Evolutionary conservation across 2,888 invertebrate genomes (phyloP), one percentile per base, ranked within the genome.

Genomic region (Heliconius hortense): DNA sequence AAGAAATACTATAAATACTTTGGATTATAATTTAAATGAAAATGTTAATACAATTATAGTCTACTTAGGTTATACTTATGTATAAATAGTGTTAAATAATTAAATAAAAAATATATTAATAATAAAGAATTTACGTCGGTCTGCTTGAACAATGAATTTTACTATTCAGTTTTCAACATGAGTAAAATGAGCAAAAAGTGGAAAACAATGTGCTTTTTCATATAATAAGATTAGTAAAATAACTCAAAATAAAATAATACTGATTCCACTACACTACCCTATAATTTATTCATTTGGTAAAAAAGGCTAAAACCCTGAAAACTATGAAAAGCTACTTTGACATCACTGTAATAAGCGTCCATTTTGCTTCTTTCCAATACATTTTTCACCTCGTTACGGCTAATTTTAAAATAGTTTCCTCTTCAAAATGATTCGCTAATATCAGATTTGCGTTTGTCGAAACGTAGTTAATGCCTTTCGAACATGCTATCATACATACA

Each of bases 381-480:
- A 68, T 74, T 77, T 77, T 74, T 72, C 62, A 74, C 15, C 60
- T 71, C 71, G 35, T 73, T 66, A 74, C 66, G 66, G 56, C 74
- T 70, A 68, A 76, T 80, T 80, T 79, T 68, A 79, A 77, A 81
- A 82, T 85, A 76, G 85, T 84, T 89, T 87, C 87, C 87, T 85
- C 82, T 83, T 79, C 81, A 83, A 86, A 88, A 89, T 87, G 83
- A 89, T 88, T 82, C 85, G 77, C 85, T 90, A 90, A 90, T 90
- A 89, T 87, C 85, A 83, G 85, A 89, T 88, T 90, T 88, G 90
- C 90, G 90, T 90, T 90, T 85, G 81, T 83, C 80, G 80, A 82
- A 82, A 79, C 77, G 78, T 73, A 76, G 81, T 80, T 90, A 90
- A 90, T 89, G 87, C 82, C 81, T 76, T 77, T 79, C 84, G 87